These are phyloP conservation scores for Sebastes nivosus DNA, from an alignment of 2,797 vertebrate genomes.

Conservation along the genomic window DNA sequence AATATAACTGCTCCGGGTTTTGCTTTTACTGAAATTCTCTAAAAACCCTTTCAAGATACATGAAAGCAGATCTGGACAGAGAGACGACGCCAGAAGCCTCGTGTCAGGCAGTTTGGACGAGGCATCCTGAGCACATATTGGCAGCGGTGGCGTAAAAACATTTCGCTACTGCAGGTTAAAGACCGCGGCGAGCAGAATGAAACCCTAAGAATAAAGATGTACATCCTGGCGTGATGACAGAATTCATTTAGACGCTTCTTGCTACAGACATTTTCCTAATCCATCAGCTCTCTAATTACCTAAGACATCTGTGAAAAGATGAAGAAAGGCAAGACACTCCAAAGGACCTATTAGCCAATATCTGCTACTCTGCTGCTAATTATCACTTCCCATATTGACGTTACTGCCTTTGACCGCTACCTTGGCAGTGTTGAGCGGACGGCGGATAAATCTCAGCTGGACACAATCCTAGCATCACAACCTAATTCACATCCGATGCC, in stretches of 20 bases:
- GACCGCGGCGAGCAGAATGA: conserved; percentile 49
- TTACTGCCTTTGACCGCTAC: conserved; percentile 63
- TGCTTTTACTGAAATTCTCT: conserved; percentile 9
- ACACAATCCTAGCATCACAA: conserved; percentile 48
- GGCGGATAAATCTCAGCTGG: conserved; percentile 54
- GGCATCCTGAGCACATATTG: conserved; percentile 66
- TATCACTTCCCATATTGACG: conserved; percentile 64
- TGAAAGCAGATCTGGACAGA: conserved; percentile 37
- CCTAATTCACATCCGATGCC: conserved; percentile 45
- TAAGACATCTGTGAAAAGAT: conserved; percentile 47
- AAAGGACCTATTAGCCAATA: conserved; percentile 54
- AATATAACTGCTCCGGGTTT: conserved; percentile 11
- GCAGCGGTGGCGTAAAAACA: conserved; percentile 63
- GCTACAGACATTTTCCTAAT: conserved; percentile 47
- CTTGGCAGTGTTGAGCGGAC: conserved; percentile 69
- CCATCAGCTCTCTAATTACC: conserved; percentile 37
- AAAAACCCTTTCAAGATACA: conserved; percentile 20
- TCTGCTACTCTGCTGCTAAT: conserved; percentile 71
- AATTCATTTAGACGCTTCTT: conserved; percentile 38
- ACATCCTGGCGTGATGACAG: conserved; percentile 52
- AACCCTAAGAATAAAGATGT: conserved; percentile 41
- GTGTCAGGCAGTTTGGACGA: conserved; percentile 53
- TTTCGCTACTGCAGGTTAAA: conserved; percentile 55
- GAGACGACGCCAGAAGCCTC: conserved; percentile 55
- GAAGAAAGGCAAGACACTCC: conserved; percentile 54